These are phyloP conservation scores for Andinoacara biseriatus DNA, from an alignment of 2,113 vertebrate species.

Conservation along the genomic window DNA sequence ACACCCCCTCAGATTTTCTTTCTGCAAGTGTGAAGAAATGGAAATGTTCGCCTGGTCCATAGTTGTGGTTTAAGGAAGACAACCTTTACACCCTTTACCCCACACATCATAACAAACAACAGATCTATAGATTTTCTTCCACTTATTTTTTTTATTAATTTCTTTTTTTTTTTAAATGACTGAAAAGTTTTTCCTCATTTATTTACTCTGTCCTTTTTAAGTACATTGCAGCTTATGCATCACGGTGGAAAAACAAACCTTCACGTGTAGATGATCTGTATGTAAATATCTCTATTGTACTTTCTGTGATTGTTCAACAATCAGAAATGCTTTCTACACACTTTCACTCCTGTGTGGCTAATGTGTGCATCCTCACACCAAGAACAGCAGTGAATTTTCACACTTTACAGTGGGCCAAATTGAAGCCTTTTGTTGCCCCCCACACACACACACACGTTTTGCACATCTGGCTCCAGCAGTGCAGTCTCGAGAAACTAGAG, in stretches of 20 bases:
- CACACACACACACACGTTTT: background rate
- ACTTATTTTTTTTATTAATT: background rate
- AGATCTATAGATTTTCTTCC: too few species aligned
- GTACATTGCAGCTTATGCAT: too few species aligned
- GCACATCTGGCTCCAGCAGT: background rate
- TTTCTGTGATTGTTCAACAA: background rate
- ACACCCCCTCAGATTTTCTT: background rate
- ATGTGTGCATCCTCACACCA: background rate
- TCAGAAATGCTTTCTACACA: background rate
- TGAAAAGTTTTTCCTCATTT: too few species aligned
- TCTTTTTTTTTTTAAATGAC: too few species aligned
- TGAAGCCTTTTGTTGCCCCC: background rate
- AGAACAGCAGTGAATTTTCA: constrained; percentile 7
- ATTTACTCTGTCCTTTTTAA: too few species aligned
- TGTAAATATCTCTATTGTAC: background rate
- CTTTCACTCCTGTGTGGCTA: background rate
- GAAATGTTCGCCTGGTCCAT: background rate
- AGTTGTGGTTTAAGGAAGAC: background rate
- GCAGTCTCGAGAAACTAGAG: background rate
- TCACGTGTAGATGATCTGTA: background rate
- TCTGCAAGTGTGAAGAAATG: background rate
- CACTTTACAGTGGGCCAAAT: background rate
- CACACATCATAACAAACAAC: background rate
- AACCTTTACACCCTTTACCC: background rate
- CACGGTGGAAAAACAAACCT: background rate